A percentile compares a stretch with the other conserved stretches of the same genome.
Conservation (phyloP, 2,888 invertebrate species). For the Ectemnius lituratus region DNA sequence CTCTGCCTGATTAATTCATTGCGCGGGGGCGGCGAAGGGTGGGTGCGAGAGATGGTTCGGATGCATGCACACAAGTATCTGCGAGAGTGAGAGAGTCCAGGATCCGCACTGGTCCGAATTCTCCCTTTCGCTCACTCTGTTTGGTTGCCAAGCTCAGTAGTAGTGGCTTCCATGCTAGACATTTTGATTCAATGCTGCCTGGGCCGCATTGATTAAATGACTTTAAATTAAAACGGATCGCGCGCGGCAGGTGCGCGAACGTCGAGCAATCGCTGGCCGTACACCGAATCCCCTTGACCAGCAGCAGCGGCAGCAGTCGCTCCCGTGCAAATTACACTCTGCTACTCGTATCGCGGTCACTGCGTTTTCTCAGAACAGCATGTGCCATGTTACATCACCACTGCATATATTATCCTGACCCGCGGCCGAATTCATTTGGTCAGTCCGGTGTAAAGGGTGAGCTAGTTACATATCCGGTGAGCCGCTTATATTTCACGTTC, state of each 20-base stretch:
- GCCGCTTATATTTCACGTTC: not conserved
- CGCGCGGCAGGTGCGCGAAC: slow-evolving; percentile 52
- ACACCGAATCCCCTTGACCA: slow-evolving; percentile 20
- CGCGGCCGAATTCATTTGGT: not conserved
- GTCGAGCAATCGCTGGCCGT: slow-evolving; percentile 41
- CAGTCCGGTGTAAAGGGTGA: not conserved
- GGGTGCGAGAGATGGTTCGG: slow-evolving; percentile 31
- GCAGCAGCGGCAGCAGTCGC: not conserved
- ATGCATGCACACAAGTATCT: slow-evolving; percentile 26
- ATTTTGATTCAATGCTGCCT: slow-evolving; percentile 65
- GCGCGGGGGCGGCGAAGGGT: slow-evolving; percentile 36
- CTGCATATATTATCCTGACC: not conserved
- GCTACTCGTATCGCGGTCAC: not conserved
- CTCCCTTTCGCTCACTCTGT: slow-evolving; percentile 14
- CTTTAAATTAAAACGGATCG: slow-evolving; percentile 63
- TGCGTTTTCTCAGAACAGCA: slow-evolving; percentile 2
- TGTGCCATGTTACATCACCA: not conserved
- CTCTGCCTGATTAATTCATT: slow-evolving; percentile 67
- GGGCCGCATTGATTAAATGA: slow-evolving; percentile 66
- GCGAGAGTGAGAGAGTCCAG: slow-evolving; percentile 4
- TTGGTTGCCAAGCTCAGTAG: slow-evolving; percentile 41
- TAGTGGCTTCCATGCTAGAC: slow-evolving; percentile 47
- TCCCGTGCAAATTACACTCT: not conserved
- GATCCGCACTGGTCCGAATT: slow-evolving; percentile 24
- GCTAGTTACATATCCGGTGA: not conserved